A percentile compares a stretch with the other conserved stretches of the same genome.
phyloP scores from a whole-genome alignment of 2,113 vertebrate genomes.

The Phaetusa simplex region DNA sequence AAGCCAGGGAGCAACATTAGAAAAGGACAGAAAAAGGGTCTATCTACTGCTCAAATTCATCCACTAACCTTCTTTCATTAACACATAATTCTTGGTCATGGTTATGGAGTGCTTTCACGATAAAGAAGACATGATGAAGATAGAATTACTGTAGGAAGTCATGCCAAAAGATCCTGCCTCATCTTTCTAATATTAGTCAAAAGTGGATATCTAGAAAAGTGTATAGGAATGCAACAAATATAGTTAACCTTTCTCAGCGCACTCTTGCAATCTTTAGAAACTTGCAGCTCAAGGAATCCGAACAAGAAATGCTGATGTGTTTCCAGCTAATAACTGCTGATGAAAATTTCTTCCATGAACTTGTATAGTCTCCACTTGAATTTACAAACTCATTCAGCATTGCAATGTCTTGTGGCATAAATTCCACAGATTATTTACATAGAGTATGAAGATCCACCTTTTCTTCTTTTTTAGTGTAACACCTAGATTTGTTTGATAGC shows the following conservation, averaged over 20 bases:
- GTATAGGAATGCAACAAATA: neutral
- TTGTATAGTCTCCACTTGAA: neutral
- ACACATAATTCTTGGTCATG: neutral
- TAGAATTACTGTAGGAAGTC: neutral
- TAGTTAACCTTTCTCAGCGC: neutral
- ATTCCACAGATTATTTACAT: neutral
- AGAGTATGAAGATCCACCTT: neutral
- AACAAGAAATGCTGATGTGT: neutral
- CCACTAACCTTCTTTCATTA: neutral
- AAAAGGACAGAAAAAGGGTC: neutral
- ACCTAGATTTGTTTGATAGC: neutral
- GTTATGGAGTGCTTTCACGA: neutral
- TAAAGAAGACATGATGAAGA: neutral
- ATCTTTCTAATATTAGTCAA: neutral
- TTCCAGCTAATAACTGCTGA: neutral
- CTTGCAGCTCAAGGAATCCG: neutral
- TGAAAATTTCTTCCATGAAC: neutral
- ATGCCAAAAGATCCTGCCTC: neutral
- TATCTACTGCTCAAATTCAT: neutral
- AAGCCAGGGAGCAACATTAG: neutral
- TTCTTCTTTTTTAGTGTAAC: neutral
- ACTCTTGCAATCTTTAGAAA: neutral
- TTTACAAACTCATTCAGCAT: neutral
- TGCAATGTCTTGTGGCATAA: neutral
- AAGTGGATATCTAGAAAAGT: accelerated